phyloP scores from a whole-genome alignment of 2,797 vertebrate species.

The Galagoides demidoff region DNA sequence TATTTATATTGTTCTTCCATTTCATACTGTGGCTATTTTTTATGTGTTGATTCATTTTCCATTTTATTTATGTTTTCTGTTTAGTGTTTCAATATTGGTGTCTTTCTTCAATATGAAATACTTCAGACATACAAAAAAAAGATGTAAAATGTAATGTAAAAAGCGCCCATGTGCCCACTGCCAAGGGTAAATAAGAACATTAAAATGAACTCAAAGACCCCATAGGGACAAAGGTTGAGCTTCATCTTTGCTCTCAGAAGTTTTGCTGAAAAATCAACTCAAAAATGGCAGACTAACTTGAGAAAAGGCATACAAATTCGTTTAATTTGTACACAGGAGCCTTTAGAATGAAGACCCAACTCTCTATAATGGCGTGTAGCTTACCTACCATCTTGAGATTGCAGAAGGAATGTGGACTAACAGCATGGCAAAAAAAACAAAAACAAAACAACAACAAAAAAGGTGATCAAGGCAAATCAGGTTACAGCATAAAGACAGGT shows the following conservation, averaged over 20 bases:
- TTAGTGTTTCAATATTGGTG: conserved; percentile 41
- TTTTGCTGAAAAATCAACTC: background rate
- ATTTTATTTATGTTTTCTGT: conserved; percentile 61
- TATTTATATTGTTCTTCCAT: conserved; percentile 66
- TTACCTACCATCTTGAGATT: background rate
- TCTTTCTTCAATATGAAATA: conserved; percentile 50
- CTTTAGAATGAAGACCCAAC: background rate
- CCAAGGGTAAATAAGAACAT: background rate
- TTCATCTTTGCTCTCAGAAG: background rate
- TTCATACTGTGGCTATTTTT: conserved; percentile 51
- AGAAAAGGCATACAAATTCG: background rate
- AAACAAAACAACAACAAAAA: background rate
- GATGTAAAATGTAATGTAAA: conserved; percentile 6
- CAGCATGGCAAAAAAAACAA: background rate
- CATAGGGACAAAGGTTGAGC: background rate
- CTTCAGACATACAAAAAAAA: conserved; percentile 22
- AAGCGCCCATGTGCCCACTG: background rate
- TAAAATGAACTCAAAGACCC: background rate
- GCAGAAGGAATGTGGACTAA: background rate
- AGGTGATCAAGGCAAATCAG: background rate
- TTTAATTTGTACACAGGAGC: background rate
- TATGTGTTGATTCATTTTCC: conserved; percentile 48
- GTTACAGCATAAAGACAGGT: background rate
- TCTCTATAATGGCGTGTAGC: background rate
- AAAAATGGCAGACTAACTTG: background rate